These are phyloP conservation scores for Apamea sordens DNA, from an alignment of 2,888 invertebrate genomes.

Conservation along the genomic window DNA sequence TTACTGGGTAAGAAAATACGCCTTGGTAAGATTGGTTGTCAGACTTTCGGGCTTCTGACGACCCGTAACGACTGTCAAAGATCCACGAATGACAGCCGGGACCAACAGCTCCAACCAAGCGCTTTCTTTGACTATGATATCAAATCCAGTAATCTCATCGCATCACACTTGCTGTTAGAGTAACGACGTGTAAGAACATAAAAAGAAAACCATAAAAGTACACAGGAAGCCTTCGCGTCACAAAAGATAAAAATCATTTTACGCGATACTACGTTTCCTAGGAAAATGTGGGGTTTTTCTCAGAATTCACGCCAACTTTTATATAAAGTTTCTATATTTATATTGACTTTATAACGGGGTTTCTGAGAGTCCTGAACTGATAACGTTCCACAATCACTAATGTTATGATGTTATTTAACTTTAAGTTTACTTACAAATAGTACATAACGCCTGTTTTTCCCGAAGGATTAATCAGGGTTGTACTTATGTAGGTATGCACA, in stretches of 20 bases:
- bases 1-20: too few relatives aligned
- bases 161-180: background rate
- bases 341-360: background rate
- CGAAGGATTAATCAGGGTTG: background rate
- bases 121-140: too few relatives aligned
- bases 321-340: background rate
- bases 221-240: background rate
- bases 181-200: conserved; percentile 21
- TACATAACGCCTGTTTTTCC: background rate
- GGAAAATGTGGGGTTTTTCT: conserved; percentile 37
- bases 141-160: background rate
- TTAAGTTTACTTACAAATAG: background rate
- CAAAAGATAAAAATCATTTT: conserved; percentile 41
- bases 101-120: too few relatives aligned
- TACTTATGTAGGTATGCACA: background rate
- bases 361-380: background rate
- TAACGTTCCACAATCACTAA: background rate
- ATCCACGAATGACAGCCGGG: too few relatives aligned
- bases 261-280: conserved; percentile 18
- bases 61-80: too few relatives aligned
- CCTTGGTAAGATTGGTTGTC: too few relatives aligned
- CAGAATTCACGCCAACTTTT: conserved; percentile 21
- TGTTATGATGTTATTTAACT: background rate
- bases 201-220: conserved; percentile 10
- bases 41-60: too few relatives aligned